Evolutionary conservation across 2,888 invertebrate genomes (phyloP), one percentile per base, ranked within the genome.

Genomic region (Nebria brevicollis): DNA sequence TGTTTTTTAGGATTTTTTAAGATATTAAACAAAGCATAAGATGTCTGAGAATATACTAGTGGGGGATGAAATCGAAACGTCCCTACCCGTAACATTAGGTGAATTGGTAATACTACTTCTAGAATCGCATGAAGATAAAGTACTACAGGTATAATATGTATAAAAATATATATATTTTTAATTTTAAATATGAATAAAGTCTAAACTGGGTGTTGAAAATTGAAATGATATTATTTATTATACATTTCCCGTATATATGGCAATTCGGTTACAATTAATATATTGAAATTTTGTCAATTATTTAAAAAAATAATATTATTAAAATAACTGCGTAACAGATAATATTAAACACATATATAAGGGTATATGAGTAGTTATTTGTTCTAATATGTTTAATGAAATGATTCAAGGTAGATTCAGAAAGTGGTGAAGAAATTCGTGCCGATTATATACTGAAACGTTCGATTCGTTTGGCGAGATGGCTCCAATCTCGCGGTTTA

Each of bases 381-480:
- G 13, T 54, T 11, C 13, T 11, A 11, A 54, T 54, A 54, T 54
- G 0, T 54, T 0, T 54, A 8, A 1, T 11, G 13, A 6, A 54
- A 54, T 54, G 13, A 54, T 7, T 86, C 43, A 84, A 94, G 94
- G 88, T 94, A 82, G 92, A 92, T 88, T 91, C 90, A 13, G 90
- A 91, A 82, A 93, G 93, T 2, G 92, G 90, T 20, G 90, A 92
- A 85, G 88, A 90, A 83, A 87, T 91, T 65, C 91, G 92, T 13
- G 94, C 91, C 83, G 88, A 86, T 73, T 85, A 91, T 76, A 90
- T 94, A 83, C 87, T 94, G n/a, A 91, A 92, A 84, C 88, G 89
- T 54, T 92, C 92, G 87, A 90, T 91, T 0, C 90, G 91, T 85
- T 85, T 94, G 26, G 92, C 93, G 4, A 89, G 89, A 76, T 90